Base-by-base conservation (phyloP, 2,113 vertebrate species). In the Neolamprologus cancellatus region DNA sequence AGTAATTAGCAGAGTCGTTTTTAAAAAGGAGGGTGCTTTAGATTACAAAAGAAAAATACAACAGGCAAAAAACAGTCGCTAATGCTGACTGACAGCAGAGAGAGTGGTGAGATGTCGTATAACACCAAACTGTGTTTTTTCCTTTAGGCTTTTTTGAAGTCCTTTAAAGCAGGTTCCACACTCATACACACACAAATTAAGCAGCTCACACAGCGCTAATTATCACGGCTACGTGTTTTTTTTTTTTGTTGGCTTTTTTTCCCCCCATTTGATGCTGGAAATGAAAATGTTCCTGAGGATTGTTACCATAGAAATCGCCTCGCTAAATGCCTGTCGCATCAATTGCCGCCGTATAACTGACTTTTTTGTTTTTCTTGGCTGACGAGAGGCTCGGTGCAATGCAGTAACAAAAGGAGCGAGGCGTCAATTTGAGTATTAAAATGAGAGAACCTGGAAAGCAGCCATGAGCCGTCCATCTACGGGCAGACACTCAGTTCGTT, bases 21-120 rank as follows among this genome's bases (percentile, higher is more conserved):
- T 74, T 91, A 90, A 92, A 91, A 90, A 88, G 86, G 83, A 93
- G 54, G 34, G 87, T 87, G 88, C 84, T 92, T 94, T 92, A 90
- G 93, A 93, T 95, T 95, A 95, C 90, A 95, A 94, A 94, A 94
- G 89, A 48, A 89, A 93, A 94, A 93, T 89, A 91, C 83, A 89
- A 91, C 57, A 78, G 90, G 86, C 79, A 89, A 88, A 87, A 93
- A 91, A 93, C 74, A 90, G 39, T 28, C 76, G 74, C 80, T 95
- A 93, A 96, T 96, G 91, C 94, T 95, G 92, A 95, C 39, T 95
- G 92, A 94, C 94, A 94, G 91, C 85, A 71, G 78, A 84, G 87
- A 87, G 86, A 89, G 84, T 78, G 79, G 82, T 9, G 80, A 88
- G 91, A 89, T 92, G 92, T 92, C 84, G 84, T 83, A 79, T 87